Percentiles rank a stretch among this genome's conserved stretches.
Conservation (phyloP, 2,113 vertebrate genomes). For the Deroptyus accipitrinus region DNA sequence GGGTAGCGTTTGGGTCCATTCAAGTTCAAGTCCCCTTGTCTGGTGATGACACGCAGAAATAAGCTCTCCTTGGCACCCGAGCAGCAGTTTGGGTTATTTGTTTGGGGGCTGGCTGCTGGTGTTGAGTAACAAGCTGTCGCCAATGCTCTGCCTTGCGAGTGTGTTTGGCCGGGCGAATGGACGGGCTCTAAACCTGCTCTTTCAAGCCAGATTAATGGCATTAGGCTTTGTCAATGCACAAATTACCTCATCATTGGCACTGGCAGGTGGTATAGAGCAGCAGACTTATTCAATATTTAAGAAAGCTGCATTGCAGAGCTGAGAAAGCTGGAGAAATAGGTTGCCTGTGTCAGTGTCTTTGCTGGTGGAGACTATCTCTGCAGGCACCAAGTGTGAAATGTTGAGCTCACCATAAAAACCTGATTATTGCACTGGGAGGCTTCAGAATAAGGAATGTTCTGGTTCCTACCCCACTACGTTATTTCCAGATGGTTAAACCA, state of each 20-base stretch:
- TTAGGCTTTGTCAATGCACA: conserved; percentile 51
- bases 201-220: conserved; percentile 24
- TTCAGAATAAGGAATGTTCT: neutral
- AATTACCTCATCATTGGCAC: conserved; percentile 39
- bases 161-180: neutral
- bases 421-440: neutral
- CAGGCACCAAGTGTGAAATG: neutral
- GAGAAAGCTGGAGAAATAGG: conserved; percentile 40
- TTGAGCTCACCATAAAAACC: neutral
- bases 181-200: neutral
- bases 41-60: neutral
- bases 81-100: neutral
- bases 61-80: neutral
- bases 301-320: conserved; percentile 77
- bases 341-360: conserved; percentile 56
- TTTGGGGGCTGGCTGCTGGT: neutral
- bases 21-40: neutral
- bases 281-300: conserved; percentile 71
- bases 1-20: neutral
- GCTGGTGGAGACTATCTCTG: conserved; percentile 48
- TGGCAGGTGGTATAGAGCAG: conserved; percentile 49
- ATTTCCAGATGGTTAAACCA: neutral
- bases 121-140: neutral
- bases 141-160: rapidly evolving
- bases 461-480: rapidly evolving